phyloP scores from a whole-genome alignment of 2,113 vertebrate species.

The Mastomys coucha region DNA sequence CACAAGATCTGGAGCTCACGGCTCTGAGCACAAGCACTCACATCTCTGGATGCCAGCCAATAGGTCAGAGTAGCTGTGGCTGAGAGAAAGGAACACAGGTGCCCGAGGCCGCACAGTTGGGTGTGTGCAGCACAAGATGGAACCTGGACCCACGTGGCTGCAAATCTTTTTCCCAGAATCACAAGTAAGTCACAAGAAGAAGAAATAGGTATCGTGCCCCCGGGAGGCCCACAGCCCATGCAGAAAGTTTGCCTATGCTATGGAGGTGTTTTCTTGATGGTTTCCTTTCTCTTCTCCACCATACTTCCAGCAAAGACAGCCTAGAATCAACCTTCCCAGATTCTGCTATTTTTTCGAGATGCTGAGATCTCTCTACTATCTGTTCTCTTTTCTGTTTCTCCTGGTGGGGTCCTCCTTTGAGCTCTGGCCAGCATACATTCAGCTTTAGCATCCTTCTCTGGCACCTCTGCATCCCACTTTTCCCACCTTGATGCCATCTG shows the following conservation, averaged over 20 bases:
- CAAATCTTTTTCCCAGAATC: neutral
- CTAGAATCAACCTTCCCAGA: neutral
- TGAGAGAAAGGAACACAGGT: neutral
- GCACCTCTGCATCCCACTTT: neutral
- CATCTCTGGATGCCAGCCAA: neutral
- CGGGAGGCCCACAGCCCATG: neutral
- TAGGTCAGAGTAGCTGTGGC: neutral
- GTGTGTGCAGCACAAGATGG: neutral
- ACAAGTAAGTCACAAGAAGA: neutral
- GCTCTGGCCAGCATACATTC: neutral
- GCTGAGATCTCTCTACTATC: neutral
- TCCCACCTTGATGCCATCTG: neutral
- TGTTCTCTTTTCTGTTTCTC: neutral
- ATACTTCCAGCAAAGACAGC: neutral
- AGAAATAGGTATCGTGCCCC: neutral
- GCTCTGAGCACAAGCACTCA: neutral
- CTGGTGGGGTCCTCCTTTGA: neutral
- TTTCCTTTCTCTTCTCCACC: neutral
- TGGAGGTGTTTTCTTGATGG: neutral
- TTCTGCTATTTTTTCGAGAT: neutral
- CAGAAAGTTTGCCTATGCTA: neutral
- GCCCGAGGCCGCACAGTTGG: neutral
- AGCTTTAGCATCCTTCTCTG: rapidly evolving
- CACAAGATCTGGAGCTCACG: neutral
- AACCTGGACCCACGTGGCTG: too few species aligned